Conservation (phyloP, 2,888 invertebrate genomes). For the Arenicola marina region DNA sequence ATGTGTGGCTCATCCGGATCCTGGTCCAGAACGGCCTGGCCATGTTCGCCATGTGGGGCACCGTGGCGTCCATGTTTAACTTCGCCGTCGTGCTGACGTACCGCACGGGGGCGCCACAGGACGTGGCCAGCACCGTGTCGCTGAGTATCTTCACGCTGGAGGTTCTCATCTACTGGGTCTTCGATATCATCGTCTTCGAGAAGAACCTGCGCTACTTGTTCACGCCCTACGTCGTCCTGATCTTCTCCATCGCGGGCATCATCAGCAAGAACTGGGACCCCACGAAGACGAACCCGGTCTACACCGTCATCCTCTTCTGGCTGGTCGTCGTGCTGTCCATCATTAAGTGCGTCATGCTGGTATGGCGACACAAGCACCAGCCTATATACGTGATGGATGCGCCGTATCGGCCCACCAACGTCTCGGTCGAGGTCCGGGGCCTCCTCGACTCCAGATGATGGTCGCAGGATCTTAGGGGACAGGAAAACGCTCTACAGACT, state of each 20-base stretch:
- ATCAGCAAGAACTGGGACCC: slow-evolving; percentile 29
- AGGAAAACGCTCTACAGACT: no score
- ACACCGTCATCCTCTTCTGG: slow-evolving; percentile 28
- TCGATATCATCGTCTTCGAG: slow-evolving; percentile 48
- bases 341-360: slow-evolving; percentile 24
- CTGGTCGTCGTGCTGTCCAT: slow-evolving; percentile 18
- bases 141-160: slow-evolving; percentile 41
- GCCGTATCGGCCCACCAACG: neutral
- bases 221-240: slow-evolving; percentile 51
- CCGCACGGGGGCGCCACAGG: slow-evolving; percentile 25
- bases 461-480: neutral
- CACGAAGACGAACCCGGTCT: slow-evolving; percentile 29
- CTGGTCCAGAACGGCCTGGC: slow-evolving; percentile 53
- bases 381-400: slow-evolving; percentile 17
- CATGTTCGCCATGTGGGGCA: slow-evolving; percentile 53
- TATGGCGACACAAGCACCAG: slow-evolving; percentile 27
- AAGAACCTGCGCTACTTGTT: slow-evolving; percentile 50
- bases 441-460: neutral
- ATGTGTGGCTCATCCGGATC: slow-evolving; percentile 49
- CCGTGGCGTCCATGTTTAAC: slow-evolving; percentile 50
- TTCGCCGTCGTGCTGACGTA: slow-evolving; percentile 44
- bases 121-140: slow-evolving; percentile 39
- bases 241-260: slow-evolving; percentile 47
- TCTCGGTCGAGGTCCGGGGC: neutral
- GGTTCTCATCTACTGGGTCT: slow-evolving; percentile 41